Conservation (phyloP, 2,888 invertebrate species). For the Melinaea marsaeus region DNA sequence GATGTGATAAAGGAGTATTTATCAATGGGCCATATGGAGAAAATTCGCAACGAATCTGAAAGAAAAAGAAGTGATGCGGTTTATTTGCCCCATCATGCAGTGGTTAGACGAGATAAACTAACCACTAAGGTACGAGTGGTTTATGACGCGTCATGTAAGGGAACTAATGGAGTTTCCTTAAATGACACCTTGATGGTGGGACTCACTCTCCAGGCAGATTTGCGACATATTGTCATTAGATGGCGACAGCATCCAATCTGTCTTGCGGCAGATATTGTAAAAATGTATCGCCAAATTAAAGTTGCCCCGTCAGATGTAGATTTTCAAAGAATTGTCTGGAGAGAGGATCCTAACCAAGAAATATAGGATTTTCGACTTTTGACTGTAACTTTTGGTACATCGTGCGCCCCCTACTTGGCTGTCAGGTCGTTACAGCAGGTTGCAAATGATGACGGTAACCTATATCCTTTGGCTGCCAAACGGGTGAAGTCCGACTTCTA, state of each 20-base stretch:
- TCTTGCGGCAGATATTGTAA: constrained; percentile 31
- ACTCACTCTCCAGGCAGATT: constrained; percentile 25
- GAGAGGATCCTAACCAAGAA: constrained; percentile 16
- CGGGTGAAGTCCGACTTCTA: constrained; percentile 31
- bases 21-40: neutral
- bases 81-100: constrained; percentile 8
- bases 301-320: constrained; percentile 32
- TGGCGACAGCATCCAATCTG: constrained; percentile 21
- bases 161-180: constrained; percentile 24
- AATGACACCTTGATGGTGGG: constrained; percentile 29
- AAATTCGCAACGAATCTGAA: neutral
- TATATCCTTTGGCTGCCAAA: constrained; percentile 33
- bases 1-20: too few species aligned
- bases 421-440: constrained; percentile 37
- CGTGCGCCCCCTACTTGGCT: constrained; percentile 39
- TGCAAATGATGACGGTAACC: constrained; percentile 30
- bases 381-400: constrained; percentile 38
- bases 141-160: constrained; percentile 15
- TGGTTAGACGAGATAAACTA: neutral
- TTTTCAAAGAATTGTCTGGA: constrained; percentile 34
- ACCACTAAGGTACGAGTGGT: constrained; percentile 8
- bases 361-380: constrained; percentile 31
- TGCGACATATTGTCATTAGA: constrained; percentile 24
- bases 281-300: constrained; percentile 42
- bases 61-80: constrained; percentile 8